phyloP scores from a whole-genome alignment of 2,797 vertebrate species.

The Kryptolebias ocellatus region DNA sequence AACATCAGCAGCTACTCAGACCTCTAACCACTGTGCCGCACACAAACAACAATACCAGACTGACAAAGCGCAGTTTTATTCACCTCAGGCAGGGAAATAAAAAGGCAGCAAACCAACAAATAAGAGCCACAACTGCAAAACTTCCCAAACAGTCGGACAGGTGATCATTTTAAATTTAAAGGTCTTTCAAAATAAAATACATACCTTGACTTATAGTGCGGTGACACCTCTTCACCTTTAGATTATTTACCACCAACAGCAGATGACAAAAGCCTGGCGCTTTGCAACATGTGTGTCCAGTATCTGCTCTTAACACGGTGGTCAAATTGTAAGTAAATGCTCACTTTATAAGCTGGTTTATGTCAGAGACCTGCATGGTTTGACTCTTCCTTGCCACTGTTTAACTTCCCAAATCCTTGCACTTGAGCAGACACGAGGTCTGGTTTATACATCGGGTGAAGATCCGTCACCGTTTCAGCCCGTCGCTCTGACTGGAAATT shows the following conservation, averaged over 20 bases:
- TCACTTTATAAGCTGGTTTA: neutral
- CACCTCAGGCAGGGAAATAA: too few species aligned
- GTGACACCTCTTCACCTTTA: neutral
- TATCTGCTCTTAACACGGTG: neutral
- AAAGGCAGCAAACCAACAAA: too few species aligned
- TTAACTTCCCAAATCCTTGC: conserved; percentile 7
- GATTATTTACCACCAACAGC: neutral
- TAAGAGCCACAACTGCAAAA: too few species aligned
- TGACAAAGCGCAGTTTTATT: neutral
- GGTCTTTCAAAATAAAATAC: too few species aligned
- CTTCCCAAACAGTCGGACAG: too few species aligned
- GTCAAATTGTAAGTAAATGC: too few species aligned
- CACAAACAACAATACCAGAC: neutral
- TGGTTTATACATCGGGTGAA: conserved; percentile 1
- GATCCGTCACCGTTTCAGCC: conserved; percentile 7
- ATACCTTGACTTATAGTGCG: too few species aligned
- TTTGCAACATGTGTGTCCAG: neutral
- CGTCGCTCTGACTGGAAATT: conserved; percentile 15
- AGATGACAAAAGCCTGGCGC: neutral
- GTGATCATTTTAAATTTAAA: too few species aligned
- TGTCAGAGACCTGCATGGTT: neutral
- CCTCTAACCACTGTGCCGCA: neutral
- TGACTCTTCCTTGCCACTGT: neutral
- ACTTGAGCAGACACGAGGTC: neutral
- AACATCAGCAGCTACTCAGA: conserved; percentile 7